These are phyloP conservation scores for Polyodon spathula DNA, from an alignment of 2,113 vertebrate species.

Conservation along the genomic window DNA sequence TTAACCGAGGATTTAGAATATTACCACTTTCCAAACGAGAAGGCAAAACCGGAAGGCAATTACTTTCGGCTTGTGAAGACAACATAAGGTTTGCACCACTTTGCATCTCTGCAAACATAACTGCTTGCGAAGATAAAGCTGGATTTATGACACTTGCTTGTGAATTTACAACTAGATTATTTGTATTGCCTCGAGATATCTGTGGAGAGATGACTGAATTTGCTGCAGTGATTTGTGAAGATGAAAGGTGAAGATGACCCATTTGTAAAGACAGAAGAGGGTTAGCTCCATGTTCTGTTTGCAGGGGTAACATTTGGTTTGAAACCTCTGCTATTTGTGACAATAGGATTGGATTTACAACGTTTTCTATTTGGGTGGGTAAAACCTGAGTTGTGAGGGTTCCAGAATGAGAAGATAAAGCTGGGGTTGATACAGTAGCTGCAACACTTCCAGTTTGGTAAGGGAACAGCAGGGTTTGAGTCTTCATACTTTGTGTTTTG, in stretches of 20 bases:
- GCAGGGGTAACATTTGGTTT: constrained; percentile 36
- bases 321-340: constrained; percentile 49
- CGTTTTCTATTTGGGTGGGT: constrained; percentile 60
- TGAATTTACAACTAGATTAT: neutral
- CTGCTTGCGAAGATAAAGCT: neutral
- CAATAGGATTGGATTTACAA: constrained; percentile 64
- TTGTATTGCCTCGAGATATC: neutral
- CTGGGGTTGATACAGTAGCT: constrained; percentile 35
- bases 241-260: constrained; percentile 28
- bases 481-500: constrained; percentile 54
- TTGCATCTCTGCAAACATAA: neutral
- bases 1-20: neutral
- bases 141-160: neutral
- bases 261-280: constrained; percentile 32
- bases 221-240: constrained; percentile 27
- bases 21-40: neutral
- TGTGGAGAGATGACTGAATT: neutral
- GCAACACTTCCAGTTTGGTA: constrained; percentile 22
- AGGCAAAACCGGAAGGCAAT: neutral
- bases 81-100: neutral
- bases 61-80: neutral
- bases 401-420: constrained; percentile 46
- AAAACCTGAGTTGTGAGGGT: constrained; percentile 52
- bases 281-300: constrained; percentile 25
- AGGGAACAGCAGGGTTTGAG: constrained; percentile 25